Evolutionary conservation across 2,797 vertebrate species (phyloP), one percentile per base, ranked within the genome.

Genomic region (Triplophysa bombifrons): DNA sequence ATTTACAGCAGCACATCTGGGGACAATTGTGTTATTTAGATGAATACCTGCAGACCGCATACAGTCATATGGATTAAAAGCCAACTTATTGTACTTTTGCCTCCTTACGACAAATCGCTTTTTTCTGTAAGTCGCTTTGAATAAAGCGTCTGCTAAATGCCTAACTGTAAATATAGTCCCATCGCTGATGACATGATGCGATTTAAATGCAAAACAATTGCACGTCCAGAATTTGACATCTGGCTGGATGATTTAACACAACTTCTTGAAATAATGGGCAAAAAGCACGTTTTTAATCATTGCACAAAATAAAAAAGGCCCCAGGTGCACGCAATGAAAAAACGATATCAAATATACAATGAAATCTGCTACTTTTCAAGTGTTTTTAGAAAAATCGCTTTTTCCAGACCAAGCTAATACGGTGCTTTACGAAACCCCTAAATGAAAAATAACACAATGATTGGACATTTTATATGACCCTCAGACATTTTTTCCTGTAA

Each of bases 1-100:
- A 50, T 70, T 51, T 13, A 58, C 22, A 58, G 17, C n/a, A 46
- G 9, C 66, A 51, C 25, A 70, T 70, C 65, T 60, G 64, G 12
- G 4, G 4, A 51, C 41, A 58, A 64, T 9, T 60, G 65, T 30
- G 11, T 60, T 27, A 27, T 16, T 30, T 16, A 30, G 25, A 61
- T 25, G 7, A 16, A 61, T 11, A 25, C 58, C 25, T 30, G 8
- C 13, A 3, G 58, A 30, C 58, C 14, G 2, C 25, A 22, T 25
- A 48, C 53, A 51, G 72, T 66, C 75, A 70, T 34, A 7, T 34
- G 34, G 5, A 34, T 4, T 34, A 34, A 34, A 34, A 34, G 30
- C 25, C 2, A 6, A 7, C 6, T 38, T 38, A 38, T 38, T 38
- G 30, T 30, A 30, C 30, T 30, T 30, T 30, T 30, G 34, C 34